phyloP scores from a whole-genome alignment of 2,113 vertebrate genomes.

The Notarius quadriscutis region DNA sequence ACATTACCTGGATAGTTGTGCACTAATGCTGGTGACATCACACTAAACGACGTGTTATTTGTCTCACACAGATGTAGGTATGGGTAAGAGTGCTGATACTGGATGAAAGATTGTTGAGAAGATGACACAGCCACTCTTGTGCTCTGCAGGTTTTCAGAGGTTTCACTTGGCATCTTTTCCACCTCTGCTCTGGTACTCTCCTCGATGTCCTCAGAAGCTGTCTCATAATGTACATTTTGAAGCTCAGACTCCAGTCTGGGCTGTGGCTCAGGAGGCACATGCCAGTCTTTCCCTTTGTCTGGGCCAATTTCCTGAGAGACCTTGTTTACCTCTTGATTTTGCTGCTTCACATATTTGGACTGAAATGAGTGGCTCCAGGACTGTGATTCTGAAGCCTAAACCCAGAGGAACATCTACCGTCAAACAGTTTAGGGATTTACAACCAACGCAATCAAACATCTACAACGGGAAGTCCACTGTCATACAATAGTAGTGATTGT shows the following conservation, averaged over 20 bases:
- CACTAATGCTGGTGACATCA: slow-evolving; percentile 92
- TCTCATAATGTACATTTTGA: slow-evolving; percentile 83
- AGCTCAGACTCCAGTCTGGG: slow-evolving; percentile 83
- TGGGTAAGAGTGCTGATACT: slow-evolving; percentile 93
- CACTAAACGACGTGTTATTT: slow-evolving; percentile 85
- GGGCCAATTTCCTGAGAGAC: slow-evolving; percentile 85
- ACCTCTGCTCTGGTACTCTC: slow-evolving; percentile 84
- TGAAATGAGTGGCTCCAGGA: slow-evolving; percentile 90
- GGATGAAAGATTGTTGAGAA: slow-evolving; percentile 93
- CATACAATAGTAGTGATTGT: slow-evolving; percentile 34
- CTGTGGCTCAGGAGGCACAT: slow-evolving; percentile 73
- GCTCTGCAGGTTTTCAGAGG: slow-evolving; percentile 83
- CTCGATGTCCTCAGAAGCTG: slow-evolving; percentile 73
- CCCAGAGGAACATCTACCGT: slow-evolving; percentile 69
- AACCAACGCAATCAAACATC: slow-evolving; percentile 46
- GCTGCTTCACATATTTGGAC: slow-evolving; percentile 89
- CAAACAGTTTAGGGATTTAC: slow-evolving; percentile 52
- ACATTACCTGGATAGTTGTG: slow-evolving; percentile 92
- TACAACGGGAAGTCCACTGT: slow-evolving; percentile 51
- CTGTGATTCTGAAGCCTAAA: slow-evolving; percentile 89
- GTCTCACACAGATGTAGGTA: slow-evolving; percentile 95
- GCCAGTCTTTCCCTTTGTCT: slow-evolving; percentile 88
- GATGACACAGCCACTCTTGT: slow-evolving; percentile 86
- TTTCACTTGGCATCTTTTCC: slow-evolving; percentile 81
- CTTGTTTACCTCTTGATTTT: slow-evolving; percentile 84